Evolutionary conservation across 2,888 invertebrate genomes (phyloP).

Genomic region (Yponomeuta cagnagella): DNA sequence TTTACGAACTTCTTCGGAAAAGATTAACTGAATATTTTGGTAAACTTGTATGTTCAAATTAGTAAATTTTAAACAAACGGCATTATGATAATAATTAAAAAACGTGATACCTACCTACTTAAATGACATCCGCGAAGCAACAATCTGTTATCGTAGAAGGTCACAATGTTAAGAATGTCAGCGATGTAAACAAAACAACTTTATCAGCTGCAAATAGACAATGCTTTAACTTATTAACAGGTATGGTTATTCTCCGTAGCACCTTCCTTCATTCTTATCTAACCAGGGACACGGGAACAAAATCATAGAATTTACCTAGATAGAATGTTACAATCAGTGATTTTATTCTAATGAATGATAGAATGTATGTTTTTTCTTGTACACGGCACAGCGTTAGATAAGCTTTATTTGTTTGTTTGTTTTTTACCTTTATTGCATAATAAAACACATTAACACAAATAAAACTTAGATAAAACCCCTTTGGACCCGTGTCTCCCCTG

Average conservation of each 20-base stretch:
- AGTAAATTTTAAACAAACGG: neutral
- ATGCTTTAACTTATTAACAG: neutral
- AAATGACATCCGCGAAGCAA: slow-evolving; percentile 53
- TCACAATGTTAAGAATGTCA: slow-evolving; percentile 5
- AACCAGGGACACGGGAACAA: neutral
- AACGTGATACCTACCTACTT: slow-evolving; percentile 14
- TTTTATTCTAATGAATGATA: no score
- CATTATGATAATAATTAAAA: slow-evolving; percentile 16
- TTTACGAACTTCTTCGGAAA: neutral
- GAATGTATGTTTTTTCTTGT: no score
- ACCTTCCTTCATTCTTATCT: neutral
- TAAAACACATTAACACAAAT: no score
- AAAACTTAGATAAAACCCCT: no score
- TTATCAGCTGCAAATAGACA: neutral
- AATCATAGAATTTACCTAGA: neutral
- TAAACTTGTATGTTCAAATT: neutral
- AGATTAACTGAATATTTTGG: neutral
- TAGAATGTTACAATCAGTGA: neutral
- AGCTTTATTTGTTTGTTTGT: no score
- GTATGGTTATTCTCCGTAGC: neutral
- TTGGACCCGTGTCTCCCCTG: no score
- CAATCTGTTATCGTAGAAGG: slow-evolving; percentile 34
- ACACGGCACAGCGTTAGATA: no score
- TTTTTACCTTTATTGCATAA: no score
- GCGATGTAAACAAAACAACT: slow-evolving; percentile 10